These are phyloP conservation scores for Pachycephala philippinensis DNA, from an alignment of 2,113 vertebrate genomes.

Conservation along the genomic window DNA sequence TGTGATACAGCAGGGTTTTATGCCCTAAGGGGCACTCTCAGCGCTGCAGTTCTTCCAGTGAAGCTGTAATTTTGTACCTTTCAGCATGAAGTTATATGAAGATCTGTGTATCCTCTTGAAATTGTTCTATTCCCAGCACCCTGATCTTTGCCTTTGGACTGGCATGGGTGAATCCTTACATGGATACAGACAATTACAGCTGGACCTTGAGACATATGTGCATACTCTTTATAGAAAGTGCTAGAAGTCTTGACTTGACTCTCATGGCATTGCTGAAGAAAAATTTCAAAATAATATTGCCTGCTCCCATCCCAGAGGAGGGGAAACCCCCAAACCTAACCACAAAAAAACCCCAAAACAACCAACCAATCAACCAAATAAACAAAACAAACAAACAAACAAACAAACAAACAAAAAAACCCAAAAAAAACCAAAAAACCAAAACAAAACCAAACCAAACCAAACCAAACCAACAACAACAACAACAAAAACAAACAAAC, in stretches of 20 bases:
- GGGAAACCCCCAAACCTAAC: not conserved
- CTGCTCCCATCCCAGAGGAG: not conserved
- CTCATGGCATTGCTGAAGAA: not conserved
- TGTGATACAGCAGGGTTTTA: constrained; percentile 3
- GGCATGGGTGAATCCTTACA: not conserved
- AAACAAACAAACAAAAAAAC: not conserved
- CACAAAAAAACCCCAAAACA: not conserved
- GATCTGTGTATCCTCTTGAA: not conserved
- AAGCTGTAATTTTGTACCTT: not conserved
- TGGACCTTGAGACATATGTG: not conserved
- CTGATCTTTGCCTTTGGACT: not conserved
- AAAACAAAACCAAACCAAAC: not conserved
- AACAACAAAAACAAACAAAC: too few species aligned
- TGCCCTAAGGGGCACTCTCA: not conserved
- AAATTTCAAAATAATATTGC: not conserved
- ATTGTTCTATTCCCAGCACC: not conserved
- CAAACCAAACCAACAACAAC: too few species aligned
- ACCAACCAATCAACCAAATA: accelerated
- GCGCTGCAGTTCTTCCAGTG: not conserved
- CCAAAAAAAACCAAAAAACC: not conserved
- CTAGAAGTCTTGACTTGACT: not conserved
- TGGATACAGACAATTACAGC: not conserved
- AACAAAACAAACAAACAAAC: not conserved
- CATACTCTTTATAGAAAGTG: not conserved
- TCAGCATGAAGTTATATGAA: not conserved